Percentiles rank a stretch among this genome's conserved stretches.
These are phyloP conservation scores for Tetragnatha versicolor DNA, from an alignment of 1,140 invertebrate species.

Conservation along the genomic window DNA sequence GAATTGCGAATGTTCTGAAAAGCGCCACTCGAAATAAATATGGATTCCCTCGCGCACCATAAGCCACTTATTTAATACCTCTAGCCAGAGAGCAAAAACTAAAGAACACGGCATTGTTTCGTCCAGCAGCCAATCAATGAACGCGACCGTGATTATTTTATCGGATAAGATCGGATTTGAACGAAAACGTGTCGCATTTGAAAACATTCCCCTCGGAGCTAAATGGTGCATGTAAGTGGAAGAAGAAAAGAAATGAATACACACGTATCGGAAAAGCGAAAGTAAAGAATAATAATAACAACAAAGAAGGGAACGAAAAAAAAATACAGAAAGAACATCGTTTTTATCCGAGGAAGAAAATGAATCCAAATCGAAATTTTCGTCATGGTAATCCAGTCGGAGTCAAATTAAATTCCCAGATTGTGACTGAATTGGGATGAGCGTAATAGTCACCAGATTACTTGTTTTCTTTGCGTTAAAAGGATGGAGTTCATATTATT, in stretches of 20 bases:
- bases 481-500: no score
- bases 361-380: slow-evolving; percentile 40
- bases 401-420: slow-evolving; percentile 44
- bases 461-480: slow-evolving; percentile 38
- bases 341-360: not conserved
- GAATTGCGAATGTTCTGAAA: no score
- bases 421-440: slow-evolving; percentile 40
- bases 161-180: slow-evolving; percentile 21
- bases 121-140: slow-evolving; percentile 18
- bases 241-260: not conserved
- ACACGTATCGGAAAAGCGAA: slow-evolving; percentile 19
- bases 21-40: no score
- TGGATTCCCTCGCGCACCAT: slow-evolving; percentile 2
- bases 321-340: not conserved
- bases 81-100: not conserved
- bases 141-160: slow-evolving; percentile 26
- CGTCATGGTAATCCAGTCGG: slow-evolving; percentile 43
- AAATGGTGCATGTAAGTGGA: not conserved
- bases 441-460: slow-evolving; percentile 30
- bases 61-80: slow-evolving; percentile 32
- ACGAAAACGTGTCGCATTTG: not conserved
- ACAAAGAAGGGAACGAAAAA: not conserved
- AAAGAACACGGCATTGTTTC: not conserved
- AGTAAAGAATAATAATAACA: not conserved
- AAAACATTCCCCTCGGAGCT: not conserved